Conservation (phyloP, 2,888 invertebrate species). For the Phoenoteleia sp. region DNA sequence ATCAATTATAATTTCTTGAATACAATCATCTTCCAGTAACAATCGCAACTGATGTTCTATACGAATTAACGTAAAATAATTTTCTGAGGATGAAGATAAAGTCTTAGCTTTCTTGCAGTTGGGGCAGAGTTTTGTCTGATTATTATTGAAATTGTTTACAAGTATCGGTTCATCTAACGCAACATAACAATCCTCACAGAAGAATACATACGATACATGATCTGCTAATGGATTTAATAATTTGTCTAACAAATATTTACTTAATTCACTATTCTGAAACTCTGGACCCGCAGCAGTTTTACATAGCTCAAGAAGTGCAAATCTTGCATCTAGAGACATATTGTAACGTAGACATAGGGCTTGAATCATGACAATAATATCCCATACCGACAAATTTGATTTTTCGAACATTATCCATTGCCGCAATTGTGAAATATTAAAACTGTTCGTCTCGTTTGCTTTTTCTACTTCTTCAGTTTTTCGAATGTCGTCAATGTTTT, state of each 20-base stretch:
- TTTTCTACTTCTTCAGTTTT: too few relatives aligned
- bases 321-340: neutral
- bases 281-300: conserved; percentile 17
- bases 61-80: conserved; percentile 29
- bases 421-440: too few relatives aligned
- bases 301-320: conserved; percentile 8
- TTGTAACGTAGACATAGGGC: neutral
- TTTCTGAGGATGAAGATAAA: conserved; percentile 11
- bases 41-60: conserved; percentile 15
- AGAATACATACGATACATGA: neutral
- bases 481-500: too few relatives aligned
- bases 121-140: neutral
- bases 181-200: neutral
- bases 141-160: conserved; percentile 22
- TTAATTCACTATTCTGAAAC: conserved; percentile 3
- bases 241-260: conserved; percentile 13
- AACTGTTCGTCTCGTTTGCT: too few relatives aligned
- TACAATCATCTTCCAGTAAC: neutral
- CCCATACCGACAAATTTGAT: too few relatives aligned
- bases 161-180: conserved; percentile 4
- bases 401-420: too few relatives aligned
- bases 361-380: conserved; percentile 15
- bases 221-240: conserved; percentile 10
- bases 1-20: neutral
- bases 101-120: conserved; percentile 14